Evolutionary conservation across 2,888 invertebrate genomes (phyloP).

Genomic region (Galerucella calmariensis): DNA sequence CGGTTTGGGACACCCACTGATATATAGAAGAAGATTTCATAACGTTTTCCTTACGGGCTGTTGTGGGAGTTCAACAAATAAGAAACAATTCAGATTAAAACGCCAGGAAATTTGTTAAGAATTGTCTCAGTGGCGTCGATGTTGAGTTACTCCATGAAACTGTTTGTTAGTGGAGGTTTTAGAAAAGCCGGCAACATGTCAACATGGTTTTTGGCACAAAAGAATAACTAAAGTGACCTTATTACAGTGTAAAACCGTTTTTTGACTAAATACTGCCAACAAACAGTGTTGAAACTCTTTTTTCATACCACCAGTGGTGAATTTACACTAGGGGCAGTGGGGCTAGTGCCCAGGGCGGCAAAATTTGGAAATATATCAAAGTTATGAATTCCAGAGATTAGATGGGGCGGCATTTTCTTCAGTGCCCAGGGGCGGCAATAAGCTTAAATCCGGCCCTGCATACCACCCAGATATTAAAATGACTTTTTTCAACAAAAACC

Average conservation of each 20-base stretch:
- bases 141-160: too few species aligned
- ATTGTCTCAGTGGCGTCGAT: neutral
- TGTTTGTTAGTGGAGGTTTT: too few species aligned
- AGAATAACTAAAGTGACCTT: too few species aligned
- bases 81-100: conserved; percentile 14
- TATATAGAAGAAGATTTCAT: conserved; percentile 18
- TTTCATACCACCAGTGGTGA: neutral
- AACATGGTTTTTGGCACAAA: too few species aligned
- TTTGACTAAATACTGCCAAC: neutral
- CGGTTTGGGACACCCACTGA: conserved; percentile 26
- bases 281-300: neutral
- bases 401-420: too few species aligned
- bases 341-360: too few species aligned
- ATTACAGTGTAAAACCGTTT: neutral
- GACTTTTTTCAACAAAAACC: neutral
- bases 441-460: too few species aligned
- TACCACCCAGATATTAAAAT: neutral
- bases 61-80: conserved; percentile 27
- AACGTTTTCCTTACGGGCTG: conserved; percentile 5
- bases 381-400: too few species aligned
- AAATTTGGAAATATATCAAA: too few species aligned
- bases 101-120: conserved; percentile 15
- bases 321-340: too few species aligned
- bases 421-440: too few species aligned
- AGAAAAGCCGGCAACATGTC: neutral